Conservation (phyloP, 35 echinoderm and acorn worm genomes). For the Ophiothrix spiculata region DNA sequence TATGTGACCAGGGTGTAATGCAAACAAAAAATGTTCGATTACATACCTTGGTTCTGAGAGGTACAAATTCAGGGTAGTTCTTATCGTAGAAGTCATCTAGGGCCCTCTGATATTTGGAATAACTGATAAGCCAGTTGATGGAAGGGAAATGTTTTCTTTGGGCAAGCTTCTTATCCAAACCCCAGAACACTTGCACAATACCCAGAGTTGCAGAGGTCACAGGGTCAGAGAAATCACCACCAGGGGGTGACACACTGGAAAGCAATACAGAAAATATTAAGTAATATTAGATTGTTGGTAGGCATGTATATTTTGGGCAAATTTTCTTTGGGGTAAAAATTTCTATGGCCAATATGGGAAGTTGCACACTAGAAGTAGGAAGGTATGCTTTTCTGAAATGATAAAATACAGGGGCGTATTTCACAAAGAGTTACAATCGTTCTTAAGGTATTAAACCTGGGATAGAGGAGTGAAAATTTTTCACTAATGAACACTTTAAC, state of each 20-base stretch:
- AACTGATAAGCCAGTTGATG: conserved; percentile 99
- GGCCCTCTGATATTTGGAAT: conserved; percentile 93
- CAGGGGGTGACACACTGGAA: conserved; percentile 86
- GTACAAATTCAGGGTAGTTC: conserved; percentile 96
- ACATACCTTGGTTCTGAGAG: conserved; percentile 92
- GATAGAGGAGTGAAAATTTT: too few relatives aligned
- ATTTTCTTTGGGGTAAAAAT: too few relatives aligned
- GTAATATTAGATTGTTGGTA: too few relatives aligned
- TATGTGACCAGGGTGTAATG: too few relatives aligned
- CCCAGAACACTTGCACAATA: conserved; percentile 99
- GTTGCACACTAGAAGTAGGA: too few relatives aligned
- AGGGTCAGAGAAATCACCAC: conserved; percentile 98
- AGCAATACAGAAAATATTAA: conserved; percentile 33
- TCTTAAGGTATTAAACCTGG: too few relatives aligned
- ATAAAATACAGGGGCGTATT: too few relatives aligned
- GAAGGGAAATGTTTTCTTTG: conserved; percentile 99
- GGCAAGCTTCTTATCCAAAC: conserved; percentile 97
- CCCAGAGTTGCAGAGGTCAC: conserved; percentile 97
- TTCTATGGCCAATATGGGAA: too few relatives aligned
- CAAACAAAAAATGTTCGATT: background rate
- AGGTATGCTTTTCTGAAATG: too few relatives aligned
- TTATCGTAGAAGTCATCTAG: conserved; percentile 98
- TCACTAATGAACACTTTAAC: too few relatives aligned
- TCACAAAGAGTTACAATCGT: too few relatives aligned
- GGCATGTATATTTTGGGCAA: too few relatives aligned